phyloP scores from a whole-genome alignment of 2,113 vertebrate genomes.

The Phyllostomus hastatus region DNA sequence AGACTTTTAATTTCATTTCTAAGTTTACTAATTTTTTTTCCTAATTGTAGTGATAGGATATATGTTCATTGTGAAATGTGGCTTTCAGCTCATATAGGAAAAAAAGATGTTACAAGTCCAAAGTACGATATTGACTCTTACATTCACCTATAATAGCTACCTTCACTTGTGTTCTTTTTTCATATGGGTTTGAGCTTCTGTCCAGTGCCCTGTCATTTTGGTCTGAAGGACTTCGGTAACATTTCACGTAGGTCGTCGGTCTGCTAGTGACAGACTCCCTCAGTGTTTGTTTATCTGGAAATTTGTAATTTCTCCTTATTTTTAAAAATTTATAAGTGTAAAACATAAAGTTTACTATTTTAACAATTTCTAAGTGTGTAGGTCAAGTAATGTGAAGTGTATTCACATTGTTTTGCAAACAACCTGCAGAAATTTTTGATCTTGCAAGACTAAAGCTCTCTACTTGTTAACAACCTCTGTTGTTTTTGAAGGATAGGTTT shows the following conservation, averaged over 20 bases:
- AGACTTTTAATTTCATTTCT: slow-evolving; percentile 34
- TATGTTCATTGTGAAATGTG: not conserved
- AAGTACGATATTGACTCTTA: not conserved
- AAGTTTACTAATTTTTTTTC: not conserved
- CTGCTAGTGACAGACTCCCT: not conserved
- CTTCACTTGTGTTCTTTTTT: not conserved
- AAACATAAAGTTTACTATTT: not conserved
- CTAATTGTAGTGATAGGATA: not conserved
- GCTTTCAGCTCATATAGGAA: not conserved
- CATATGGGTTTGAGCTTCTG: not conserved
- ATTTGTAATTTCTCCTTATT: not conserved
- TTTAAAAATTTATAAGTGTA: not conserved
- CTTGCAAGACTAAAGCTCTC: not conserved
- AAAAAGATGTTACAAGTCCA: not conserved
- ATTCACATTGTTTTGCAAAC: not conserved
- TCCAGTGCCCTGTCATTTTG: not conserved
- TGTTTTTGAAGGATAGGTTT: not conserved
- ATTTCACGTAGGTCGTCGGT: not conserved
- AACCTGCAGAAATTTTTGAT: not conserved
- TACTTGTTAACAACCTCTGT: not conserved
- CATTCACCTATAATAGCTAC: not conserved
- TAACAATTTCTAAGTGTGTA: not conserved
- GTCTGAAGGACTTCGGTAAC: not conserved
- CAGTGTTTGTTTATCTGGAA: not conserved
- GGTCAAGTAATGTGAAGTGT: not conserved